A percentile compares a stretch with the other conserved stretches of the same genome.
Evolutionary conservation across 2,888 invertebrate species (phyloP).

Genomic region (Meloe dianella): DNA sequence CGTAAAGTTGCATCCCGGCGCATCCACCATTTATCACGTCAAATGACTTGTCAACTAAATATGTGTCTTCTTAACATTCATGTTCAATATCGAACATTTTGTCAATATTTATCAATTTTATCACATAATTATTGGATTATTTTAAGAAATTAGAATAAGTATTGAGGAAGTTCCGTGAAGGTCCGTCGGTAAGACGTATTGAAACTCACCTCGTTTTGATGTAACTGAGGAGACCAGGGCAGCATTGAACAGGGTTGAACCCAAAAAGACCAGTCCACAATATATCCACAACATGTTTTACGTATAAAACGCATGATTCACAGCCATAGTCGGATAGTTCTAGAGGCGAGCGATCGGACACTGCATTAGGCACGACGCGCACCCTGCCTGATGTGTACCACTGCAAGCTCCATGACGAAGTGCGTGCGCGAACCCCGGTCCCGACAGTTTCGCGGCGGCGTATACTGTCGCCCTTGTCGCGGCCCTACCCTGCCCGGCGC

Average conservation of each 20-base stretch:
- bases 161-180: background rate
- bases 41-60: background rate
- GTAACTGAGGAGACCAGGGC: constrained; percentile 49
- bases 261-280: constrained; percentile 55
- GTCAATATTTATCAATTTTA: background rate
- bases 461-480: constrained; percentile 33
- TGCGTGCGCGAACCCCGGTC: constrained; percentile 52
- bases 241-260: constrained; percentile 49
- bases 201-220: constrained; percentile 55
- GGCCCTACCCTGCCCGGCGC: constrained; percentile 48
- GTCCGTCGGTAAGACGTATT: background rate
- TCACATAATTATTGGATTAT: background rate
- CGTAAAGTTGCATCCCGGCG: constrained; percentile 18
- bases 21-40: constrained; percentile 22
- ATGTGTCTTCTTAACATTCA: background rate
- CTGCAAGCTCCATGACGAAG: constrained; percentile 54
- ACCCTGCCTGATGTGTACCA: constrained; percentile 53
- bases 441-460: constrained; percentile 48
- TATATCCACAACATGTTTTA: constrained; percentile 59
- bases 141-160: no score
- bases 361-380: constrained; percentile 46
- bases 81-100: no score
- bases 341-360: constrained; percentile 41
- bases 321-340: constrained; percentile 53
- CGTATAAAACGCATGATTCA: constrained; percentile 57